A percentile compares a stretch with the other conserved stretches of the same genome.
Evolutionary conservation across 2,797 vertebrate genomes (phyloP).

Genomic region (Leptodactylus fallax): DNA sequence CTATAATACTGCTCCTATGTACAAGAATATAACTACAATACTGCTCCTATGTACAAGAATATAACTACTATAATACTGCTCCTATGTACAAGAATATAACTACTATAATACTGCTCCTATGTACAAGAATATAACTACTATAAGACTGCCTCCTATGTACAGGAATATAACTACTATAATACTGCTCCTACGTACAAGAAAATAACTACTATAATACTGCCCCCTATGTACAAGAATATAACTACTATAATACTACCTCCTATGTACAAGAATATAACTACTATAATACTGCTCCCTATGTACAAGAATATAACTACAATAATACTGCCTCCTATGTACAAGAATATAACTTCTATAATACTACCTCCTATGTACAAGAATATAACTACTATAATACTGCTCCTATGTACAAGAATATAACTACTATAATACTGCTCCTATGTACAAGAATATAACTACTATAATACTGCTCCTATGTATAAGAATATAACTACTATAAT

Average conservation of each 20-base stretch:
- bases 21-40: constrained; percentile 3
- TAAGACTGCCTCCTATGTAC: neutral
- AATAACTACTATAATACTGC: constrained; percentile 12
- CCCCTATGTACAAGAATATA: too few species aligned
- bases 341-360: constrained; percentile 16
- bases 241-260: neutral
- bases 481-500: too few species aligned
- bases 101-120: too few species aligned
- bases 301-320: constrained; percentile 10
- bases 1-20: neutral
- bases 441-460: neutral
- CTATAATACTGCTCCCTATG: constrained; percentile 2
- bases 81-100: too few species aligned
- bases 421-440: neutral
- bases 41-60: neutral
- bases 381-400: constrained; percentile 4
- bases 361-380: neutral
- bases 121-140: neutral
- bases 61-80: neutral
- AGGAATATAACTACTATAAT: constrained; percentile 10
- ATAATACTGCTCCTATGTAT: too few species aligned
- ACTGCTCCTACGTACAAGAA: neutral
- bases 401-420: neutral
- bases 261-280: constrained; percentile 1
- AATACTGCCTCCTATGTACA: constrained; percentile 12